phyloP scores from a whole-genome alignment of 1,140 invertebrate genomes.

The Drosophila arawakana region DNA sequence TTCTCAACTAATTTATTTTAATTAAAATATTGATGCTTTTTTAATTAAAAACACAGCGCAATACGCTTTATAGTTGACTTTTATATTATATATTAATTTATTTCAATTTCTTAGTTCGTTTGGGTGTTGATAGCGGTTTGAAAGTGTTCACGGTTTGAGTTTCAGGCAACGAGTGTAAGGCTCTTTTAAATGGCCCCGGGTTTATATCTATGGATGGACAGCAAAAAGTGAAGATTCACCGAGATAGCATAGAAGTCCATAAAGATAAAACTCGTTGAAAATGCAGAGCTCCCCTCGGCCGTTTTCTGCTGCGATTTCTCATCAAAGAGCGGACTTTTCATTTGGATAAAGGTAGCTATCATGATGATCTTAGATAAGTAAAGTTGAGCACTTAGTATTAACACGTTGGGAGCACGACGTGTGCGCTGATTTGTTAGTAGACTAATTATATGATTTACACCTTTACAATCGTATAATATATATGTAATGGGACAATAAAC shows the following conservation, averaged over 20 bases:
- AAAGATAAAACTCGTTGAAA: slow-evolving; percentile 25
- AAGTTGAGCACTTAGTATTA: background rate
- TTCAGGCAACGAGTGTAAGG: slow-evolving; percentile 18
- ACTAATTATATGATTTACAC: slow-evolving; percentile 15
- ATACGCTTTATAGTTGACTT: slow-evolving; percentile 5
- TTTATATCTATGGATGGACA: slow-evolving; percentile 19
- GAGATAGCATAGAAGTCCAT: slow-evolving; percentile 15
- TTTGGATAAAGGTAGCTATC: slow-evolving; percentile 26
- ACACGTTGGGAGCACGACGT: slow-evolving; percentile 18
- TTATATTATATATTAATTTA: slow-evolving; percentile 33
- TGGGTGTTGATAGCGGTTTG: background rate
- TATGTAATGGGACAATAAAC: background rate
- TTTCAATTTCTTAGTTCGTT: slow-evolving; percentile 24
- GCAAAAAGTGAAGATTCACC: slow-evolving; percentile 35
- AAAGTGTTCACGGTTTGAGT: slow-evolving; percentile 3
- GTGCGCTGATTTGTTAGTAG: slow-evolving; percentile 9
- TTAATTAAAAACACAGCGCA: slow-evolving; percentile 9
- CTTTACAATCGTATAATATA: background rate
- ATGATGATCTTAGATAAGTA: background rate
- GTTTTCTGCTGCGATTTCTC: background rate
- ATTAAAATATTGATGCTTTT: slow-evolving; percentile 23
- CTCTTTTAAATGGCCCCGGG: slow-evolving; percentile 5
- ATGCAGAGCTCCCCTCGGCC: background rate
- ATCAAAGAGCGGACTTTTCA: slow-evolving; percentile 1
- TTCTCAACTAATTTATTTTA: slow-evolving; percentile 9